phyloP scores from a whole-genome alignment of 2,797 vertebrate species.

The Otus scops region DNA sequence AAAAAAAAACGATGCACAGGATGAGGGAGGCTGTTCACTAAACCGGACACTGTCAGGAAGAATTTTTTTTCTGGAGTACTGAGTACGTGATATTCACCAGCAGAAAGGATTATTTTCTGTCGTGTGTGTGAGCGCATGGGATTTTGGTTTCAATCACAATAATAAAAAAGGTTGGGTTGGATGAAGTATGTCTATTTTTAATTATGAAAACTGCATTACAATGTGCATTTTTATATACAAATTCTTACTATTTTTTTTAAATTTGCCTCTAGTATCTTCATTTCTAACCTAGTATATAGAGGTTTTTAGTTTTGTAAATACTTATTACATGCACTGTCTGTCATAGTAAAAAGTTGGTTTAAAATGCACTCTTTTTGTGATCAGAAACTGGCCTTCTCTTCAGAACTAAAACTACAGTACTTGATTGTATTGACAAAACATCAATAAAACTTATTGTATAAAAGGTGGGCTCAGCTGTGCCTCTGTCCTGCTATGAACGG shows the following conservation, averaged over 20 bases:
- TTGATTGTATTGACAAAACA: conserved; percentile 92
- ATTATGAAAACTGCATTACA: conserved; percentile 69
- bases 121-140: conserved; percentile 45
- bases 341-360: conserved; percentile 85
- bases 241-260: conserved; percentile 63
- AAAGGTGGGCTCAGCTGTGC: conserved; percentile 32
- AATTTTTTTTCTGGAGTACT: conserved; percentile 6
- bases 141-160: conserved; percentile 53
- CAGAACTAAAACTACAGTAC: conserved; percentile 88
- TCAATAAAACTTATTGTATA: conserved; percentile 91
- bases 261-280: conserved; percentile 71
- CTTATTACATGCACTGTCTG: conserved; percentile 86
- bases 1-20: conserved; percentile 15
- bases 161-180: conserved; percentile 62
- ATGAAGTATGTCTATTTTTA: conserved; percentile 66
- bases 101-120: conserved; percentile 38
- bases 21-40: conserved; percentile 15
- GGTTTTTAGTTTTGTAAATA: conserved; percentile 83
- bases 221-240: conserved; percentile 75
- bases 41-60: neutral
- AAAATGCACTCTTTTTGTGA: conserved; percentile 87
- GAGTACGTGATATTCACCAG: conserved; percentile 22
- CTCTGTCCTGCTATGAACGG: neutral
- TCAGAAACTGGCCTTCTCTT: conserved; percentile 87
- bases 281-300: conserved; percentile 86